phyloP scores from a whole-genome alignment of 2,113 vertebrate species.

The Varanus salvator region DNA sequence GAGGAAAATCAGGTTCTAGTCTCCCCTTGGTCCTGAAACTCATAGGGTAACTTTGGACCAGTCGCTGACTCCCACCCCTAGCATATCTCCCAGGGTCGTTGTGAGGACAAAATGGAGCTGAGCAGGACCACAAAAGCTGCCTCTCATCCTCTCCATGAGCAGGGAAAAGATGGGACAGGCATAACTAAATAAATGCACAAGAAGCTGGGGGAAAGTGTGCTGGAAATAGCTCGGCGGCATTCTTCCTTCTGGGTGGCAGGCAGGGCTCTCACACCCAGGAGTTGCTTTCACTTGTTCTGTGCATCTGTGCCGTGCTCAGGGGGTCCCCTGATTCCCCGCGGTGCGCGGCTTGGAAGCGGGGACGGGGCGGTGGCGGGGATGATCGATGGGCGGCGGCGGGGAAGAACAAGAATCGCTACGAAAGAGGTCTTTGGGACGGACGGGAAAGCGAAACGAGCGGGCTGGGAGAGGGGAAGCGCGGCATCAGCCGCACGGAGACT shows the following conservation, averaged over 20 bases:
- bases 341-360: background rate
- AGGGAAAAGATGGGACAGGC: too few relatives aligned
- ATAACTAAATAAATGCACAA: too few relatives aligned
- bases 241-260: background rate
- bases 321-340: background rate
- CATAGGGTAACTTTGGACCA: too few relatives aligned
- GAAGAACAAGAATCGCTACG: conserved; percentile 28
- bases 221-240: background rate
- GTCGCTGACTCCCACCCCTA: too few relatives aligned
- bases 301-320: background rate
- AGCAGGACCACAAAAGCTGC: too few relatives aligned
- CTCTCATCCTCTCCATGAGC: too few relatives aligned
- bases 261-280: background rate
- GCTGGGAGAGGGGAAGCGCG: background rate
- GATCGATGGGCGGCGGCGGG: background rate
- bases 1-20: too few relatives aligned
- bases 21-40: too few relatives aligned
- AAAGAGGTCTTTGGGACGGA: conserved; percentile 36
- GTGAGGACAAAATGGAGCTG: too few relatives aligned
- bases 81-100: too few relatives aligned
- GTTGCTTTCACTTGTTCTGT: background rate
- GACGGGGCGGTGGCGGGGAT: background rate
- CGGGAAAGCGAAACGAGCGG: conserved; percentile 27
- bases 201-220: background rate
- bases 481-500: background rate